Base-by-base conservation (phyloP, 2,888 invertebrate species). In the Sarcophaga carnaria region DNA sequence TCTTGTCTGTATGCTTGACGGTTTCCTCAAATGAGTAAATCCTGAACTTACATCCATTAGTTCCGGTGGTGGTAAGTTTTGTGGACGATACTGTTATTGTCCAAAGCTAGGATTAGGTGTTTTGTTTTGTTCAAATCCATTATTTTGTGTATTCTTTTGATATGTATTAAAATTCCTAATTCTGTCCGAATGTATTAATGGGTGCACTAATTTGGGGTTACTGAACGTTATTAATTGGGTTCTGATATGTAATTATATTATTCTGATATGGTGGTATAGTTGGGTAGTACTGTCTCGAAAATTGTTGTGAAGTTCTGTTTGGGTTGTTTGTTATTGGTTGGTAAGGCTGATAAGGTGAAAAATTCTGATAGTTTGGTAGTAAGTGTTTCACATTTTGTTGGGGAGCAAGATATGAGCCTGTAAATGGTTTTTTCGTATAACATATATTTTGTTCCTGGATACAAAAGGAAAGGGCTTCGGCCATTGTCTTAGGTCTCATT, bases 41-140 rank as follows among this genome's bases (percentile, higher is more conserved):
- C 67, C 74, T 8, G 80, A 80, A 27, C 67, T 74, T 47, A n/a
- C 25, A 22, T 74, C 80, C 67, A 80, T 80, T 74, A 67, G 80
- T 72, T 80, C 66, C 22, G 59, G 72, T 27, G 25, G 72, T 59
- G 27, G 66, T 59, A 27, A 27, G 5, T 27, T 27, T 27, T 27
- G 27, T 27, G 27, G 27, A 27, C 5, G 27, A 27, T 27, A 76
- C 25, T 25, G 25, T 67, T 66, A 59, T 67, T 17, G 54, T 59
- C 76, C 37, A 20, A 76, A 76, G 64, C 47, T 64, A 67, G 27
- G 27, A 27, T 45, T 45, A 45, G 25, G 27, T 70, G 54, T 71
- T 77, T 11, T 20, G n/a, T 27, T 66, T 77, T 79, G 71, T 64
- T 71, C 54, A 1, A 64, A 59, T 20, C 49, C 20, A 47, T 71